A percentile compares a stretch with the other conserved stretches of the same genome.
Conservation (phyloP, 2,888 invertebrate species). For the Yponomeuta evonymella region DNA sequence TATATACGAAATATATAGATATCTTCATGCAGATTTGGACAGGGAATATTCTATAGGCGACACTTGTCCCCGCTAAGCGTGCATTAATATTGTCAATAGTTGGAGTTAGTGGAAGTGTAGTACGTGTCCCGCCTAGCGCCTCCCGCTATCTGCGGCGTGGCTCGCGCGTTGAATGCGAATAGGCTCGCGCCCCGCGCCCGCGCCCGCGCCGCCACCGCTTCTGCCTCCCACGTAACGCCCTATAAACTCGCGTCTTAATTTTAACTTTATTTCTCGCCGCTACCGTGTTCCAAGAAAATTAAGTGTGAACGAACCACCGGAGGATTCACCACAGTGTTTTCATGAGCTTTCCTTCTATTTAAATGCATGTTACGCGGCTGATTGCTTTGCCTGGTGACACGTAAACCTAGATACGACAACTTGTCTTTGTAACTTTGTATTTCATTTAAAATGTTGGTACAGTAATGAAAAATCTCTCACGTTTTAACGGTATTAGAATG, state of each 20-base stretch:
- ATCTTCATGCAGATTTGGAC: background rate
- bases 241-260: slow-evolving; percentile 76
- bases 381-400: background rate
- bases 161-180: slow-evolving; percentile 74
- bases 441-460: too few species aligned
- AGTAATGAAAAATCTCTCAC: too few species aligned
- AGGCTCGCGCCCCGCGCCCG: slow-evolving; percentile 42
- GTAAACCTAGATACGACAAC: background rate
- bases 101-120: slow-evolving; percentile 75
- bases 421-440: background rate
- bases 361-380: slow-evolving; percentile 13
- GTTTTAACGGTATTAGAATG: too few species aligned
- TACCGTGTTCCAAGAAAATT: slow-evolving; percentile 70
- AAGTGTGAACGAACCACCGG: slow-evolving; percentile 69
- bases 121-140: slow-evolving; percentile 75
- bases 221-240: slow-evolving; percentile 53
- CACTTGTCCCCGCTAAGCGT: slow-evolving; percentile 70
- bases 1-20: background rate
- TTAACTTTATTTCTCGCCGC: slow-evolving; percentile 75
- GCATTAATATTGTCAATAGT: slow-evolving; percentile 77
- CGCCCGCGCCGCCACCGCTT: slow-evolving; percentile 23
- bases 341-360: slow-evolving; percentile 26
- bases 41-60: slow-evolving; percentile 28
- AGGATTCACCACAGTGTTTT: slow-evolving; percentile 52
- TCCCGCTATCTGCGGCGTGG: slow-evolving; percentile 71